Evolutionary conservation across 2,113 vertebrate genomes (phyloP), one percentile per base, ranked within the genome.

Genomic region (Cheilinus undulatus): DNA sequence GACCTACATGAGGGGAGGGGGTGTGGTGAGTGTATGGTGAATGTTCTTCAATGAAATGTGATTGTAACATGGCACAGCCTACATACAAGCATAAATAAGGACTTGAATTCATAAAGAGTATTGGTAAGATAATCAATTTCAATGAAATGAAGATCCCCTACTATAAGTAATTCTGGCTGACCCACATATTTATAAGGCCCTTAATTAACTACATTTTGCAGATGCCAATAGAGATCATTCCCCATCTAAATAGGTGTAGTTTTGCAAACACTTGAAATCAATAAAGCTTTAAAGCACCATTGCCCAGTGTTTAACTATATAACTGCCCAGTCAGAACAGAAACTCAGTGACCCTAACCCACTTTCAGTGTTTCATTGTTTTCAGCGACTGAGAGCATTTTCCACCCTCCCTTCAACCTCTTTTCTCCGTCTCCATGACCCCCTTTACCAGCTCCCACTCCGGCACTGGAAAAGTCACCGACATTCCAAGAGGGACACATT

Each of bases 271-370:
- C 5, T 72, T 73, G 27, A 3, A 40, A 72, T 61, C 38, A n/a
- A 64, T 65, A 22, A 69, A 61, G 43, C 58, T 24, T 7, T 65
- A 13, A 76, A 64, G 69, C 19, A 58, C 63, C 32, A 30, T 34
- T 62, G 27, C 32, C 36, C 6, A 28, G 28, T 38, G 34, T 56
- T 59, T 13, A 8, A 63, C 40, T 26, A 45, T 23, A 45, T 70
- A 70, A 76, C 45, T 64, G 70, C 53, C 36, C 9, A 38, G 28
- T 78, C 60, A 71, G 69, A 56, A 59, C 58, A 69, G 38, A 60
- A 82, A 81, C 84, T 34, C 69, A 50, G 19, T 84, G 72, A 70
- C 72, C 80, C 80, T 14, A 71, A 80, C 74, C 85, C 69, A 76
- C 75, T 85, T 77, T 68, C 66, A 58, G 56, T 28, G 32, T 19